Evolutionary conservation across 2,797 vertebrate species (phyloP), one percentile per base, ranked within the genome.

Genomic region (Coccyzus lansbergi): DNA sequence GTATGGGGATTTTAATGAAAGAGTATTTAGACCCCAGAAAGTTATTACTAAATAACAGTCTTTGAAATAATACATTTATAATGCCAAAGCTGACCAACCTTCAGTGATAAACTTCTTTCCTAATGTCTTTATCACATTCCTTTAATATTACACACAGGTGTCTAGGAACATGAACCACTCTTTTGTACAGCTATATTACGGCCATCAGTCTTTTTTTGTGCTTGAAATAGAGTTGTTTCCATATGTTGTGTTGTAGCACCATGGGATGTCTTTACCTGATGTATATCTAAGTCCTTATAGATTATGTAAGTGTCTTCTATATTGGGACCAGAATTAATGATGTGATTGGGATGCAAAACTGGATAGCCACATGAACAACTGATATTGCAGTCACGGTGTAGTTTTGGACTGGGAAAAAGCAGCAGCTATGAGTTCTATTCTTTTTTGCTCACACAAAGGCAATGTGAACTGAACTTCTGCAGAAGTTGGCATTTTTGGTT

Each of bases 401-500:
- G n/a, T 18, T 44, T 58, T 34, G 71, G 56, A 16, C 25, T 15
- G 18, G 62, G 34, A 72, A 82, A 78, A 82, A 87, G 49, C 31
- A 83, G 64, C 52, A 75, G 33, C 52, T 38, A 20, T 0, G 2
- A 51, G 25, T 48, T 79, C 67, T 82, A 26, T 52, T 81, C 87
- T 33, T 58, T 94, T 84, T 83, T 82, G 49, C 79, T 76, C 51
- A 33, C 33, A 14, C 16, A 40, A 55, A 74, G 59, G 3, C 0
- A 1, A 9, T 63, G 58, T 7, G 68, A 91, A 77, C 63, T 75
- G 78, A 83, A 83, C 87, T 94, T 81, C 62, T 74, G 79, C 55
- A 88, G 82, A 93, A 96, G 56, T 49, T 93, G 93, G 62, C 87
- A 72, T 88, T 95, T 90, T 95, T 75, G 74, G n/a, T 95, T 94